phyloP scores from a whole-genome alignment of 2,888 invertebrate species.

The Electrophaes corylata region DNA sequence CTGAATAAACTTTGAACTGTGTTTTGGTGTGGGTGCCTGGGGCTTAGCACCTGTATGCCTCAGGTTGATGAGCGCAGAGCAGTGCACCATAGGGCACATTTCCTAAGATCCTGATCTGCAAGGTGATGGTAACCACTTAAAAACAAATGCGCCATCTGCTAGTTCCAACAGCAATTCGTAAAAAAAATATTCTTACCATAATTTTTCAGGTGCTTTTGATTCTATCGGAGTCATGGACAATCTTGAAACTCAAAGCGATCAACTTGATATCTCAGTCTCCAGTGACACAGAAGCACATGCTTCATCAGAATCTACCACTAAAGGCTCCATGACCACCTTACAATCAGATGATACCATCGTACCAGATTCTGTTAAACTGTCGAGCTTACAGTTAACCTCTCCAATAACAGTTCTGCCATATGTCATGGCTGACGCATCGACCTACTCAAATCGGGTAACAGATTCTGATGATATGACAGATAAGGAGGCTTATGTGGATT shows the following conservation, averaged over 20 bases:
- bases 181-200: too few species aligned
- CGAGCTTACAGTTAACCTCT: constrained; percentile 49
- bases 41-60: too few species aligned
- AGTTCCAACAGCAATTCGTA: too few species aligned
- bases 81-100: too few species aligned
- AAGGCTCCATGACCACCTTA: constrained; percentile 17
- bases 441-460: constrained; percentile 33
- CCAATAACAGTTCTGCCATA: constrained; percentile 55
- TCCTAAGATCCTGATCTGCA: too few species aligned
- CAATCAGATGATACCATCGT: constrained; percentile 20
- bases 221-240: constrained; percentile 7
- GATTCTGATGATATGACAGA: constrained; percentile 29
- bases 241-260: constrained; percentile 1
- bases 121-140: too few species aligned
- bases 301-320: constrained; percentile 26
- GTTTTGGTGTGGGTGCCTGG: too few species aligned
- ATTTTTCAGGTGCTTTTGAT: constrained; percentile 39
- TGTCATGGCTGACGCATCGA: constrained; percentile 46
- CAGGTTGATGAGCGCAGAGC: too few species aligned
- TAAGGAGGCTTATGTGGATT: constrained; percentile 18
- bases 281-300: constrained; percentile 25
- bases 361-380: constrained; percentile 6
- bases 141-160: too few species aligned
- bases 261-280: constrained; percentile 8
- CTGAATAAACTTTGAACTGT: too few species aligned